Evolutionary conservation across 1,140 invertebrate genomes (phyloP), one percentile per base, ranked within the genome.

Genomic region (Dendrolimus punctatus): DNA sequence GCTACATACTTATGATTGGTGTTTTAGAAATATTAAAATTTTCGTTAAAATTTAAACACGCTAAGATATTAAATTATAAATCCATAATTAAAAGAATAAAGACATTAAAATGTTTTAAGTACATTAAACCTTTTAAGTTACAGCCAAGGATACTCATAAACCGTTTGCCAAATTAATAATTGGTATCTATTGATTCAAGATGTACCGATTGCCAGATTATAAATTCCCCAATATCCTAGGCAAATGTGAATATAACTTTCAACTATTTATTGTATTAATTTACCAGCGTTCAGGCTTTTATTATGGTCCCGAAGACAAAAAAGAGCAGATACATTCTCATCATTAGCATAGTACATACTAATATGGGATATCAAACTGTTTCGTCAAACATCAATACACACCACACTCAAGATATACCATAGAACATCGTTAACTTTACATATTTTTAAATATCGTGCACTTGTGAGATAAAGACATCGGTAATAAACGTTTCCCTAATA

Each of bases 91-190:
- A 56, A 45, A 51, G 55, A 59, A 62, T 56, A 57, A 67, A 55
- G 57, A 64, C 61, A 57, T 62, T 58, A 53, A 57, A 62, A 49
- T 60, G 53, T 57, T 58, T 76, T 76, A 74, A 77, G 71, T 74
- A 77, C 73, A 66, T 67, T 56, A 68, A 50, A 61, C 52, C 61
- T 57, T 51, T 76, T 70, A 76, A 68, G 64, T 71, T 67, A 60
- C 64, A 62, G 63, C 63, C 68, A 52, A 23, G 23, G 23, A 23
- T 23, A 23, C 23, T 23, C 23, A 23, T 23, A 23, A 23, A 23
- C 23, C 23, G 23, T 23, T 23, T 23, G 3, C 23, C 1, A 2
- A 23, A 23, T 23, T 3, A 23, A 23, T 23, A 23, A 23, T 23
- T 23, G 23, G 1, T 23, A 23, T 23, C 23, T 23, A 23, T 23